These are phyloP conservation scores for Acanthornis magna DNA, from an alignment of 2,797 vertebrate species.

Conservation along the genomic window DNA sequence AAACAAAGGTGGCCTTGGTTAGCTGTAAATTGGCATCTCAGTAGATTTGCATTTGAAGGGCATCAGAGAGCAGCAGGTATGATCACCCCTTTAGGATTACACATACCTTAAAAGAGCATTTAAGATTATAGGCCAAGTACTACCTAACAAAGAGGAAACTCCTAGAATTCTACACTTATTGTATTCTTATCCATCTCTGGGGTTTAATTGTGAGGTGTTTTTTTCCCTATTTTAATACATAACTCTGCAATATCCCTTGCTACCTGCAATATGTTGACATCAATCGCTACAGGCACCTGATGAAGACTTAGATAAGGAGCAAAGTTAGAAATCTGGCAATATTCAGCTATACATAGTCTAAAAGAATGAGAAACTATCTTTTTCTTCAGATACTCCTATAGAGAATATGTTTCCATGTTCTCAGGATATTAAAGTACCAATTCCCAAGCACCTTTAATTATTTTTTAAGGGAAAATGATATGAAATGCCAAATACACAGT, in stretches of 20 bases:
- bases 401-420: neutral
- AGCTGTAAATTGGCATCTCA: neutral
- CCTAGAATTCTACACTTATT: neutral
- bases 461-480: neutral
- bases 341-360: neutral
- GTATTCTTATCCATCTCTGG: neutral
- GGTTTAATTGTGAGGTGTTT: rapidly evolving
- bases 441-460: neutral
- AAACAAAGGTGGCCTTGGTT: neutral
- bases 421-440: neutral
- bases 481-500: neutral
- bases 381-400: neutral
- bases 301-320: neutral
- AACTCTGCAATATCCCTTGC: neutral
- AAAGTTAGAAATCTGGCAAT: neutral
- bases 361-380: neutral
- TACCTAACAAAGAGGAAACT: neutral
- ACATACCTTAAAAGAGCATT: neutral
- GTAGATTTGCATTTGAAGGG: neutral
- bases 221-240: neutral
- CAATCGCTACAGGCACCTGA: neutral
- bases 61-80: neutral
- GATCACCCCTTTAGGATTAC: neutral
- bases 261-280: neutral
- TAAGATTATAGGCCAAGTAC: neutral